These are phyloP conservation scores for Petrocephalus sullivani DNA, from an alignment of 2,797 vertebrate genomes.

Conservation along the genomic window DNA sequence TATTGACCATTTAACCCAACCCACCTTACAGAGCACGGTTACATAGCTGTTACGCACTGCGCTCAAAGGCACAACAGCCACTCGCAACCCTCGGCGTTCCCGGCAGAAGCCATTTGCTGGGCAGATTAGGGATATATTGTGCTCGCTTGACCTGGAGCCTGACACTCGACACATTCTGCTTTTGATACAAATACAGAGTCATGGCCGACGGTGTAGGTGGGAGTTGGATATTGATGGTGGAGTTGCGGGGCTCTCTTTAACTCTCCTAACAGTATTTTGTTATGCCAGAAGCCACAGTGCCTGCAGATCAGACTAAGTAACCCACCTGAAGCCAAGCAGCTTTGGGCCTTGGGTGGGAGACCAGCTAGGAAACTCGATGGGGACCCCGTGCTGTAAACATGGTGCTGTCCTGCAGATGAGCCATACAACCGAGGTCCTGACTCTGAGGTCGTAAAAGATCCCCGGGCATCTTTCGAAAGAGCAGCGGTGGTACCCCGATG, in stretches of 20 bases:
- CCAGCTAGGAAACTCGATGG: no score
- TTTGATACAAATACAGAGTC: not conserved
- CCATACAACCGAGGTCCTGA: no score
- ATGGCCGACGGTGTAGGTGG: not conserved
- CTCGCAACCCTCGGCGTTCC: not conserved
- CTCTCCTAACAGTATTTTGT: no score
- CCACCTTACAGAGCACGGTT: not conserved
- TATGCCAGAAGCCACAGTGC: no score
- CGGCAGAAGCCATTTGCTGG: not conserved
- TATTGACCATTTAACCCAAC: not conserved
- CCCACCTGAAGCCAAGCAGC: no score
- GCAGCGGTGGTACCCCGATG: no score
- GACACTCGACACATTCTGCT: not conserved
- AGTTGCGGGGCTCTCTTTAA: not conserved
- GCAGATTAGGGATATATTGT: not conserved
- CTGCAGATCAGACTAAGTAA: no score
- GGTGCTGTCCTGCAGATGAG: no score
- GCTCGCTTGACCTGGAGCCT: not conserved
- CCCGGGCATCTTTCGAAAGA: no score
- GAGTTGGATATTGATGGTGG: not conserved
- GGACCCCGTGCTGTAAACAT: no score
- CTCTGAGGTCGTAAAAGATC: no score
- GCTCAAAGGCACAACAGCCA: not conserved
- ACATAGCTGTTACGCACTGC: not conserved
- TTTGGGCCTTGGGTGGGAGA: no score